Evolutionary conservation across 2,888 invertebrate species (phyloP), one percentile per base, ranked within the genome.

Genomic region (Sinohyriopsis cumingii): DNA sequence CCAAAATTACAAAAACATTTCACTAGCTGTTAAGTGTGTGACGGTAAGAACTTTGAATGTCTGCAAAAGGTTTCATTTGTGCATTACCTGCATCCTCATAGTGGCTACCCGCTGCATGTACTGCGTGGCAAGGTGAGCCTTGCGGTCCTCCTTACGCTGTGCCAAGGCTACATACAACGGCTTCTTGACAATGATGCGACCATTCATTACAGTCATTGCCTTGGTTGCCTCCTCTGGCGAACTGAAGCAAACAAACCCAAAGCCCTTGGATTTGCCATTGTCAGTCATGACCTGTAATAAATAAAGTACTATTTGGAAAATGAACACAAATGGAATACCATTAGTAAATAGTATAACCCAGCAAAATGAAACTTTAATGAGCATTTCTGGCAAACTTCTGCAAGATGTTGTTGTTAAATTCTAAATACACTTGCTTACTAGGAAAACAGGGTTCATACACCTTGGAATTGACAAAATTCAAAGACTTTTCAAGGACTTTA

Each of bases 131-230:
- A 99, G 92, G 91, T 99, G 98, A 59, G 98, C 98, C 90, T 98
- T 98, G 12, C 99, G 95, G 88, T 99, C 99, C 92, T 99, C 99
- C 91, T 99, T 99, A 72, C 99, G 95, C 91, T 99, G 99, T 60
- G 99, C 99, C 84, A 99, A 92, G 55, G 99, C 99, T 63, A 99
- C 99, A 91, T 99, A 99, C 76, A 99, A 91, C 5, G 99, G 99
- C 91, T 99, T 99, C 20, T 96, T 94, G 71, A 96, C 97, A 62
- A 99, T 94, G 84, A 99, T 99, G 70, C 98, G 94, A 6, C 98
- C 98, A 90, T 99, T 99, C 96, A 99, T 96, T 91, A 99, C 99
- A 9, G 98, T 99, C 1, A 99, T 98, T 65, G 99, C 99, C 90
- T 98, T 98, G 5, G 99, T 99, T 18, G 99, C 99, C 91, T 99